Conservation (phyloP, 2,888 invertebrate species). For the Spilarctia lutea region DNA sequence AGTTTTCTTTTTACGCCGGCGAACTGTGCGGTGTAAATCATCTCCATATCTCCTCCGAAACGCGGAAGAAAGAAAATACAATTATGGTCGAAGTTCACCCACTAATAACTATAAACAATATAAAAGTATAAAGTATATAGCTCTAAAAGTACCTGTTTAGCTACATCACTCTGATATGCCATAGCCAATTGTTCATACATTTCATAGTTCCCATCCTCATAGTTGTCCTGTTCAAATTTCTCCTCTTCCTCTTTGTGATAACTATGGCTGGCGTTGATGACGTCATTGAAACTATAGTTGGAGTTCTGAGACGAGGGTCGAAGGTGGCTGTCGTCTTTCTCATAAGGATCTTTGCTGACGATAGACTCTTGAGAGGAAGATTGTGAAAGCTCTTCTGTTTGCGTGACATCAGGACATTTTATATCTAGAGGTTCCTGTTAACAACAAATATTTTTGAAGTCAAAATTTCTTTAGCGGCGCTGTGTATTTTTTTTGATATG, state of each 20-base stretch:
- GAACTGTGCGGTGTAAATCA: too few relatives aligned
- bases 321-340: conserved; percentile 76
- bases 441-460: too few relatives aligned
- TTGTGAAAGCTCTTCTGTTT: conserved; percentile 64
- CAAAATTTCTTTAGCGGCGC: too few relatives aligned
- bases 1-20: too few relatives aligned
- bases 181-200: conserved; percentile 81
- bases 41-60: too few relatives aligned
- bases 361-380: conserved; percentile 74
- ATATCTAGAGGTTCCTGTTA: conserved; percentile 19
- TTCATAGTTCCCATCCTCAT: conserved; percentile 73
- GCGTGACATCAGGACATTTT: conserved; percentile 9
- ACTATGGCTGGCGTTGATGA: conserved; percentile 67
- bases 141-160: conserved; percentile 64
- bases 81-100: too few relatives aligned
- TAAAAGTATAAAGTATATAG: neutral
- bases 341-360: conserved; percentile 65
- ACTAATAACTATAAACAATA: too few relatives aligned
- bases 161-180: conserved; percentile 82
- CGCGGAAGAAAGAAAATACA: too few relatives aligned
- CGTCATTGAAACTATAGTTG: conserved; percentile 77
- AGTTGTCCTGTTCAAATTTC: conserved; percentile 59
- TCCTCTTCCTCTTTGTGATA: conserved; percentile 64
- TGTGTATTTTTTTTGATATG: too few relatives aligned
- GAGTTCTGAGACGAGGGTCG: conserved; percentile 77